These are phyloP conservation scores for Nezara viridula DNA, from an alignment of 2,888 invertebrate species.

Conservation along the genomic window DNA sequence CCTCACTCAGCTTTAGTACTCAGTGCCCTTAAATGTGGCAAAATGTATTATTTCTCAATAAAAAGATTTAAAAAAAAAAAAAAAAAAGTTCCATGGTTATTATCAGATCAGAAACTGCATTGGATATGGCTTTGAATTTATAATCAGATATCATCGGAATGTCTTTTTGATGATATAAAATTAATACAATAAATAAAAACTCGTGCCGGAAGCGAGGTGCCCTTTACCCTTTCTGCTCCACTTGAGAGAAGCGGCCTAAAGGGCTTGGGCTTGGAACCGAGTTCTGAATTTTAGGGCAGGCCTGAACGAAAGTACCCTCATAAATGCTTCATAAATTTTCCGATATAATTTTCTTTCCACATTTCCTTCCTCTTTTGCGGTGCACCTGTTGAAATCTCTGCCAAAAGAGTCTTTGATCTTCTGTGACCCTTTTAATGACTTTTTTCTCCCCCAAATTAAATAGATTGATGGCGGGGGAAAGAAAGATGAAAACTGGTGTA, in stretches of 20 bases:
- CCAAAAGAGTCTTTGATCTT: neutral
- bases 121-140: too few species aligned
- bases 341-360: slow-evolving; percentile 7
- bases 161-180: neutral
- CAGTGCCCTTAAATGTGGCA: too few species aligned
- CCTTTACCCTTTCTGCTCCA: neutral
- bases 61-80: too few species aligned
- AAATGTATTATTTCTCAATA: too few species aligned
- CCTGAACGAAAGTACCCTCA: neutral
- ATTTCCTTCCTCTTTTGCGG: neutral
- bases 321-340: slow-evolving; percentile 21
- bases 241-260: neutral
- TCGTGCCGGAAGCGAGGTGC: neutral
- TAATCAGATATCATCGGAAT: too few species aligned
- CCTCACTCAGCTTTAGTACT: too few species aligned
- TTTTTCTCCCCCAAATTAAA: too few species aligned
- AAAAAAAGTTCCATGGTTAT: too few species aligned
- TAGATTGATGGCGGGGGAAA: too few species aligned
- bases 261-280: neutral
- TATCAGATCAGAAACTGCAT: too few species aligned
- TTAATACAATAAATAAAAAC: neutral
- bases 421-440: neutral
- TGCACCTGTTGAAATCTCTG: neutral
- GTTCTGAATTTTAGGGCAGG: neutral
- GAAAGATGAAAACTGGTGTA: too few species aligned